These are phyloP conservation scores for Rhynchomys soricoides DNA, from an alignment of 2,113 vertebrate genomes.

Conservation along the genomic window DNA sequence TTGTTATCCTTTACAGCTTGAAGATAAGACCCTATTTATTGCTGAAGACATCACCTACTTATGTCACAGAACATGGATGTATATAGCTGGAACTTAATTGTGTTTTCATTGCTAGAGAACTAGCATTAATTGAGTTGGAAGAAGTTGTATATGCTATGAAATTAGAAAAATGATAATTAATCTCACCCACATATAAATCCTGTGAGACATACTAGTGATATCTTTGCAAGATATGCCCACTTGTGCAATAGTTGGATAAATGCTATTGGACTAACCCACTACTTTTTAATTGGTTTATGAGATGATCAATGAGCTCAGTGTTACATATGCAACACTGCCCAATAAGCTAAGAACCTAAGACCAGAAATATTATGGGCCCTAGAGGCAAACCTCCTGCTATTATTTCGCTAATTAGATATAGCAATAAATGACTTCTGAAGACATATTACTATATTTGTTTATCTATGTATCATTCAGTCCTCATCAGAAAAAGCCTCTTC, in stretches of 20 bases:
- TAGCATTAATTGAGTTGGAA: background rate
- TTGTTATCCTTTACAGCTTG: background rate
- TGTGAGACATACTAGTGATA: background rate
- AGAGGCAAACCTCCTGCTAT: background rate
- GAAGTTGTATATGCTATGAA: background rate
- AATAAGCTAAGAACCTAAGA: background rate
- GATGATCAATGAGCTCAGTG: background rate
- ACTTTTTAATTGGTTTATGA: background rate
- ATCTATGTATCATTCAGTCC: background rate
- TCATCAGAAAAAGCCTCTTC: background rate
- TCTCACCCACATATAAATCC: background rate
- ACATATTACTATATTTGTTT: background rate
- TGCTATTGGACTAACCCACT: background rate
- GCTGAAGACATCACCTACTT: background rate
- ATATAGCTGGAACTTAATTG: background rate
- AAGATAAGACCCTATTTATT: background rate
- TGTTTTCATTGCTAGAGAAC: too few relatives aligned
- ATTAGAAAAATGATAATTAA: background rate
- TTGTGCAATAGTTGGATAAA: background rate
- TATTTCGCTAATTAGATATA: background rate
- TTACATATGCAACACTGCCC: background rate
- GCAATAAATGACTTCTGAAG: background rate
- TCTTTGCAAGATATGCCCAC: background rate
- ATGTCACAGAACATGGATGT: background rate
- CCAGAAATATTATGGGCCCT: background rate